Evolutionary conservation across 2,113 vertebrate genomes (phyloP).

Genomic region (Colius striatus): DNA sequence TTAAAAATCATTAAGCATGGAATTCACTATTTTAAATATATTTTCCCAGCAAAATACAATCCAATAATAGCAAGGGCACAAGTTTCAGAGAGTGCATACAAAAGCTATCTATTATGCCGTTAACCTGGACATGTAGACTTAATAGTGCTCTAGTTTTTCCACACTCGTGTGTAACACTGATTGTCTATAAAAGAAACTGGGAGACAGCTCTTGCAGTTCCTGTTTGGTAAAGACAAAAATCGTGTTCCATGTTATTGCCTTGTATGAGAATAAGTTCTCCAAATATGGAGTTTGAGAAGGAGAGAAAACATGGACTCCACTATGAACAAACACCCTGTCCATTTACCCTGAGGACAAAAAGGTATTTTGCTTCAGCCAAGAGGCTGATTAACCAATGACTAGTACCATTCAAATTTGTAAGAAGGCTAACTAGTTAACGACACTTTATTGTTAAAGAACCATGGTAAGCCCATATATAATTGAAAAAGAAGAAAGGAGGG

Average conservation of each 20-base stretch:
- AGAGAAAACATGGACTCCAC: background rate
- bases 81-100: background rate
- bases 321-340: background rate
- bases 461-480: background rate
- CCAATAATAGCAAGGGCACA: background rate
- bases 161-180: background rate
- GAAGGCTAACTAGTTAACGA: background rate
- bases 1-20: background rate
- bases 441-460: background rate
- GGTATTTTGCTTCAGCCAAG: background rate
- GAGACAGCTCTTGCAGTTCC: background rate
- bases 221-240: background rate
- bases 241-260: background rate
- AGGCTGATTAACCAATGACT: background rate
- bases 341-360: background rate
- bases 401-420: background rate
- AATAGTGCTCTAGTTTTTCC: background rate
- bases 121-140: background rate
- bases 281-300: background rate
- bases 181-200: background rate
- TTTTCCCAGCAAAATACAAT: background rate
- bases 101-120: background rate
- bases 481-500: background rate
- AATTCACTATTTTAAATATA: background rate
- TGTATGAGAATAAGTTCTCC: background rate